These are phyloP conservation scores for Bacillus rossius DNA, from an alignment of 1,140 invertebrate genomes.

Conservation along the genomic window DNA sequence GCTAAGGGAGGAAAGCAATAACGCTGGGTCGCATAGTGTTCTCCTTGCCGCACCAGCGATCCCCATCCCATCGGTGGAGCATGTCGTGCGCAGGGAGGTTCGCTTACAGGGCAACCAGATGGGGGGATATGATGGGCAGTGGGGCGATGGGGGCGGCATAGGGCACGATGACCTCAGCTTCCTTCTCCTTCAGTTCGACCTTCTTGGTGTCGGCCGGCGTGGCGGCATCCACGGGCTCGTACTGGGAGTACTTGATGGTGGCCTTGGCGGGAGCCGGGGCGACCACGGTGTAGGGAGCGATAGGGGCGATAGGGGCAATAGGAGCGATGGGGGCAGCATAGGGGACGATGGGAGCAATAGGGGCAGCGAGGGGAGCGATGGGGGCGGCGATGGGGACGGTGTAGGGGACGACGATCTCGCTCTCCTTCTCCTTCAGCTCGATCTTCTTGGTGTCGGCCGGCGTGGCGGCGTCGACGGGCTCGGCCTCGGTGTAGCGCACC, in stretches of 20 bases:
- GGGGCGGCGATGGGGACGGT: not conserved
- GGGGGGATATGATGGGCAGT: too few species aligned
- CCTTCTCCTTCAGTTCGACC: constrained; percentile 17
- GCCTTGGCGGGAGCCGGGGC: constrained; percentile 12
- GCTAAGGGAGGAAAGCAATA: too few species aligned
- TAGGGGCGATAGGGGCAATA: not conserved
- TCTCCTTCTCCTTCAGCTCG: constrained; percentile 14
- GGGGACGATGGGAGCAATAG: not conserved
- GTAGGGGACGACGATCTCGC: constrained; percentile 6
- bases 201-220: constrained; percentile 19
- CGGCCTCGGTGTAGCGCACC: constrained; percentile 2
- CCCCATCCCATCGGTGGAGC: too few species aligned
- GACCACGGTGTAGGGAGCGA: not conserved
- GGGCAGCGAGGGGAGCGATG: not conserved
- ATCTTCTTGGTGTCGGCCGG: constrained; percentile 19
- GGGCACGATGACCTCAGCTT: constrained; percentile 13
- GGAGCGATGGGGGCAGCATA: not conserved
- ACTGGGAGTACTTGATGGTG: constrained; percentile 12
- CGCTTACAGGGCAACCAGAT: too few species aligned
- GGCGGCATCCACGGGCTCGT: constrained; percentile 18
- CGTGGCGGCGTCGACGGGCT: constrained; percentile 15
- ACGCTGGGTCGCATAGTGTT: too few species aligned
- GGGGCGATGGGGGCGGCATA: not conserved
- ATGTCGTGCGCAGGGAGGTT: too few species aligned
- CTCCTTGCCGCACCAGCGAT: too few species aligned